Conservation (phyloP, 2,113 vertebrate genomes). For the Pogona vitticeps region DNA sequence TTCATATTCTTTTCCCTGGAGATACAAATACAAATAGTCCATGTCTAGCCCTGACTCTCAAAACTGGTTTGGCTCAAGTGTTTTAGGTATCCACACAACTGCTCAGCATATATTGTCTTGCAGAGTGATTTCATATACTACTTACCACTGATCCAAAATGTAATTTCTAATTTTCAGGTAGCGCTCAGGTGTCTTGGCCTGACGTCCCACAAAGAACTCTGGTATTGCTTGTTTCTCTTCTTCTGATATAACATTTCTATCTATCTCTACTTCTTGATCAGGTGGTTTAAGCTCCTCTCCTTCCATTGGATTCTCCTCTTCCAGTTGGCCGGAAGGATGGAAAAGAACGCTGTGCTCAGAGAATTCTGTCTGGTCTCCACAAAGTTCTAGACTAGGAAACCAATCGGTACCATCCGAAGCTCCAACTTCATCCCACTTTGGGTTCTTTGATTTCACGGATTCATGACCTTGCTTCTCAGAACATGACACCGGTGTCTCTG, state of each 20-base stretch:
- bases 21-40: too few species aligned
- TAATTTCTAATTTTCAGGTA: constrained; percentile 98
- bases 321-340: constrained; percentile 63
- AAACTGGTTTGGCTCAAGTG: too few species aligned
- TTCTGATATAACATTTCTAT: constrained; percentile 83
- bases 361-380: constrained; percentile 51
- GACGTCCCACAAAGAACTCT: constrained; percentile 96
- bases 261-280: constrained; percentile 89
- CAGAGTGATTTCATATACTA: neutral
- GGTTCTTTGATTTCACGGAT: constrained; percentile 46
- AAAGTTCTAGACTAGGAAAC: constrained; percentile 34
- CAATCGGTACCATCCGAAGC: neutral
- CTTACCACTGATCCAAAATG: constrained; percentile 96
- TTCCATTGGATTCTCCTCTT: constrained; percentile 76
- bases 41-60: too few species aligned
- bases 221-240: constrained; percentile 97
- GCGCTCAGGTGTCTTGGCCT: constrained; percentile 95
- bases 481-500: constrained; percentile 38
- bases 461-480: constrained; percentile 51
- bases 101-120: neutral
- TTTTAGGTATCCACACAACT: neutral
- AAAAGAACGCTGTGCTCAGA: constrained; percentile 55
- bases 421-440: constrained; percentile 18
- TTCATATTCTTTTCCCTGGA: too few species aligned
- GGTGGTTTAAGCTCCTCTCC: constrained; percentile 88